Conservation (phyloP, 2,888 invertebrate genomes). For the Anticlea derivata region DNA sequence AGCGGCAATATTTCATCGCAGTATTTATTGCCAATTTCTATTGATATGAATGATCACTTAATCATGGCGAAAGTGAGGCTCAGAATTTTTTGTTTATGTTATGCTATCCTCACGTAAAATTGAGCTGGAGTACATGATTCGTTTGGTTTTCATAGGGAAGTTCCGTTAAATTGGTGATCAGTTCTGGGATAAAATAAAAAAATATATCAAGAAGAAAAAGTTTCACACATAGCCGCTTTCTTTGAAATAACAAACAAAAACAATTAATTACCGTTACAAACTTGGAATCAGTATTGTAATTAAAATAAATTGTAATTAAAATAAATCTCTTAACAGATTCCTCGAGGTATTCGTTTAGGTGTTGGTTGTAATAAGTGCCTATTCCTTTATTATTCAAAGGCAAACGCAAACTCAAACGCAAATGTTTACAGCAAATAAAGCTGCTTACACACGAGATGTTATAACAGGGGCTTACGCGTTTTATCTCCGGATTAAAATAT, state of each 20-base stretch:
- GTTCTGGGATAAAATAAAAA: too few species aligned
- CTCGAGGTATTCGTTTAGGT: conserved; percentile 22
- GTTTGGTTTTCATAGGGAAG: too few species aligned
- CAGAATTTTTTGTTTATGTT: conserved; percentile 15
- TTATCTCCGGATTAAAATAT: conserved; percentile 77
- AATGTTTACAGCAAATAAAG: conserved; percentile 72
- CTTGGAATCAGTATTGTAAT: too few species aligned
- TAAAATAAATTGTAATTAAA: too few species aligned
- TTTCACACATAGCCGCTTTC: too few species aligned
- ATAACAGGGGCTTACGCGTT: conserved; percentile 70
- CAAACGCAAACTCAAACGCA: conserved; percentile 50
- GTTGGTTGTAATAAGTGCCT: conserved; percentile 38
- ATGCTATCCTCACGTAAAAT: neutral
- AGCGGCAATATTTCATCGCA: conserved; percentile 73
- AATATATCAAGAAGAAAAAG: too few species aligned
- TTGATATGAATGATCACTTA: conserved; percentile 44
- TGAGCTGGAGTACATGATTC: too few species aligned
- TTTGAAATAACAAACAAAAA: too few species aligned
- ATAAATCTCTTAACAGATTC: conserved; percentile 10
- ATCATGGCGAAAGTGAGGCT: conserved; percentile 12
- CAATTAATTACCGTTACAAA: too few species aligned
- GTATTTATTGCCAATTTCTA: conserved; percentile 71
- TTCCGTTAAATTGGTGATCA: too few species aligned
- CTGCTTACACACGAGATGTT: conserved; percentile 69
- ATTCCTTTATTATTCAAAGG: conserved; percentile 55